Base-by-base conservation (phyloP, 2,113 vertebrate species). In the Crotalus horridus region DNA sequence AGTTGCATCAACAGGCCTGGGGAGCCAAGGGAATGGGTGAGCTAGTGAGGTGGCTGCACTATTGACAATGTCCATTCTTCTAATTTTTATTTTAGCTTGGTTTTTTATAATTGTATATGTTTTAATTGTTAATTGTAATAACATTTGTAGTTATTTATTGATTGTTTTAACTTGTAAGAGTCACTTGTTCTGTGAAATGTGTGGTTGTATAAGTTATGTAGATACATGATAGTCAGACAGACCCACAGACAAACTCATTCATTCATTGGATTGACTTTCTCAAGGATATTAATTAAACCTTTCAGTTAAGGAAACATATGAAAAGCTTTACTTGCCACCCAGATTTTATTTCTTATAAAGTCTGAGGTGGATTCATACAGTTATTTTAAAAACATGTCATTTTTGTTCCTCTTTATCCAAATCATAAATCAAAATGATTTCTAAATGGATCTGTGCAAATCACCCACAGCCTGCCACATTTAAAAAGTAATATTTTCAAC, bases 401-500 rank as follows among this genome's bases (percentile, higher is more conserved):
- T 89, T 69, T 55, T 81, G 51, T 89, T 69, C n/a, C 54, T 33
- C 53, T 24, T 4, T 33, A 48, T 23, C 56, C 33, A 43, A 15
- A 56, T 56, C 7, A 46, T 46, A 89, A 92, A 58, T 87, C 46
- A 53, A 64, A 64, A 55, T 26, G 91, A 20, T 20, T 92, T 95
- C 64, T 64, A 46, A 54, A 59, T 55, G 13, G 51, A 93, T 91
- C 7, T 93, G 86, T 92, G 39, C 48, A 93, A 93, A 85, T 39
- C 95, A 91, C 74, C 90, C 87, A 39, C 33, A 61, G 26, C 23
- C 55, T 61, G 11, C 9, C 13, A 48, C 20, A 64, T 92, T 59
- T 10, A 54, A 43, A 81, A 92, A 46, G 33, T 39, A 48, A 74
- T 24, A 46, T 74, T 89, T 81, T 54, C 61, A 89, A 46, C 33